Percentiles rank a stretch among this genome's conserved stretches.
phyloP scores from a whole-genome alignment of 2,888 invertebrate species.

The Megamerina dolium region DNA sequence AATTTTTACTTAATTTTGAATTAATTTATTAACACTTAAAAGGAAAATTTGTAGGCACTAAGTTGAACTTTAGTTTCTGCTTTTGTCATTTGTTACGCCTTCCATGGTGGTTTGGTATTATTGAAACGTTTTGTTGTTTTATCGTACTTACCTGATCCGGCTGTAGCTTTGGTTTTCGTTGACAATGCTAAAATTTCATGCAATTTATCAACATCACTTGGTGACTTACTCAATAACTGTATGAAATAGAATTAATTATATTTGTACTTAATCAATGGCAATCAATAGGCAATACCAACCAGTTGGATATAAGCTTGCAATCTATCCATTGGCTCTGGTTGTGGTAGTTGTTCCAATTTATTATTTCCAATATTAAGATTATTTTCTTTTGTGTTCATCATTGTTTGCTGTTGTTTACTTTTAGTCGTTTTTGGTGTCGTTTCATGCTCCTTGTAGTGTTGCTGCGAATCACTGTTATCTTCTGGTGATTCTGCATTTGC shows the following conservation, averaged over 20 bases:
- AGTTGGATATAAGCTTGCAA: slow-evolving; percentile 47
- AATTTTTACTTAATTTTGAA: too few relatives aligned
- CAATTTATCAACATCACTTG: slow-evolving; percentile 46
- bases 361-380: slow-evolving; percentile 27
- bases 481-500: slow-evolving; percentile 30
- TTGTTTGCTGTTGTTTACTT: slow-evolving; percentile 12
- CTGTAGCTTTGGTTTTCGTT: slow-evolving; percentile 24
- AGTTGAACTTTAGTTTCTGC: too few relatives aligned
- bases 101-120: slow-evolving; percentile 41
- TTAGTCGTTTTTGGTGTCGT: slow-evolving; percentile 45
- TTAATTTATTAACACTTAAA: too few relatives aligned
- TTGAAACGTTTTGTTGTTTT: slow-evolving; percentile 22
- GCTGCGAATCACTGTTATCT: slow-evolving; percentile 12
- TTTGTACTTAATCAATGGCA: background rate
- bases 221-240: slow-evolving; percentile 54
- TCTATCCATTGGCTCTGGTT: slow-evolving; percentile 34
- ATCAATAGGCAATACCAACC: slow-evolving; percentile 23
- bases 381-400: slow-evolving; percentile 19
- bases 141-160: slow-evolving; percentile 21
- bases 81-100: slow-evolving; percentile 27
- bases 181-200: slow-evolving; percentile 38
- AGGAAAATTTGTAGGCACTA: too few relatives aligned
- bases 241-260: background rate
- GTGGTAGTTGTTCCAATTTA: slow-evolving; percentile 24
- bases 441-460: slow-evolving; percentile 22